Evolutionary conservation across 2,888 invertebrate species (phyloP), one percentile per base, ranked within the genome.

Genomic region (Coenonympha arcania): DNA sequence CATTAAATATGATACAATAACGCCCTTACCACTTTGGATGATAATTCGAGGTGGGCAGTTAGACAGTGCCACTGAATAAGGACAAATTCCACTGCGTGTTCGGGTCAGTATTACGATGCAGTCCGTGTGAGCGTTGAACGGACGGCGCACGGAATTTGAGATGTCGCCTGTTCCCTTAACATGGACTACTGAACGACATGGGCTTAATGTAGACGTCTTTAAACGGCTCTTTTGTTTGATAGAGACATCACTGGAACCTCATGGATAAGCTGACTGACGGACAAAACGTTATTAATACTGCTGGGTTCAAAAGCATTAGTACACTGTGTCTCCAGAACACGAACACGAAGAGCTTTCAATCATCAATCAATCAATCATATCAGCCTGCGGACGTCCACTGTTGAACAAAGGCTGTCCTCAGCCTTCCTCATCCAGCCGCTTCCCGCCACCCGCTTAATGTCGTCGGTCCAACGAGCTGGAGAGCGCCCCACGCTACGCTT

Each of bases 81-180:
- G 65, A 69, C 66, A 66, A 65, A 79, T 76, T 65, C 68, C 66
- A 64, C 54, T 59, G 71, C 76, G 71, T 76, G 65, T 65, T 55
- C 56, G 61, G 57, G 55, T 58, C 62, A 64, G 60, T 69, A 83
- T 82, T 81, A 73, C 71, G 64, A 82, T 81, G 78, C 79, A 76
- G 71, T 63, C 58, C 72, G 64, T 74, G 75, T 68, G 64, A 69
- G 66, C 68, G 43, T 74, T 68, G 64, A 69, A 66, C 68, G 43
- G 64, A 57, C 65, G 66, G 61, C 63, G 75, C 52, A 57, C 66
- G 62, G 80, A 80, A 81, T 82, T 71, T 68, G 63, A 71, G 71
- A 79, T 76, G 71, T 62, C 66, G 55, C 55, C 48, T 53, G 63
- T 65, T 62, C 65, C 65, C 66, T 66, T 71, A 71, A 76, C 70